A percentile compares a stretch with the other conserved stretches of the same genome.
Conservation (phyloP, 2,797 vertebrate species). For the Aulostomus chinensis region DNA sequence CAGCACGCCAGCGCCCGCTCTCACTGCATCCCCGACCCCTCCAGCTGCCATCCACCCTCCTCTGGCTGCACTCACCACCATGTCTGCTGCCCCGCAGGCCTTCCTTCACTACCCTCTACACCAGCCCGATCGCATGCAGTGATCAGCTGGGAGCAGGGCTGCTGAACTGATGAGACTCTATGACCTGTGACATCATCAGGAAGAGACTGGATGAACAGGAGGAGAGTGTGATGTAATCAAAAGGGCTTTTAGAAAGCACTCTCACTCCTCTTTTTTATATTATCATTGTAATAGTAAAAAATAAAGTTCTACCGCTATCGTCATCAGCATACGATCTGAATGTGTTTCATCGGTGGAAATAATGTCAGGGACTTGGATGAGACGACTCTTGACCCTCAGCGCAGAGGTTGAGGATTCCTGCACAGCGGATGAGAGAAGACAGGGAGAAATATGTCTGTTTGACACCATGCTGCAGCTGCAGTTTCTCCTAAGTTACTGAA, state of each 20-base stretch:
- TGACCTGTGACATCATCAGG: constrained; percentile 63
- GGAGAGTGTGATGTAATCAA: constrained; percentile 55
- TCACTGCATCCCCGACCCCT: constrained; percentile 59
- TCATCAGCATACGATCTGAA: constrained; percentile 58
- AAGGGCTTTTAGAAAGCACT: constrained; percentile 69
- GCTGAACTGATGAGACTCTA: constrained; percentile 25
- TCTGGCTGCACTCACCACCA: constrained; percentile 54
- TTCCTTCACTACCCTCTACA: constrained; percentile 88
- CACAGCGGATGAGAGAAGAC: constrained; percentile 19
- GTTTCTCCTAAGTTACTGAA: constrained; percentile 46
- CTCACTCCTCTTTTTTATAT: constrained; percentile 39
- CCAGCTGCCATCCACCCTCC: constrained; percentile 56
- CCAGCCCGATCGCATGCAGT: constrained; percentile 91
- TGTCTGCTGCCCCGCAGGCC: constrained; percentile 70
- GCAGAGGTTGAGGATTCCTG: constrained; percentile 11
- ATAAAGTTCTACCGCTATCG: constrained; percentile 39
- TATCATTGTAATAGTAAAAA: constrained; percentile 42
- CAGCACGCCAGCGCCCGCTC: constrained; percentile 45
- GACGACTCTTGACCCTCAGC: neutral
- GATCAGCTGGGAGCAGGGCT: constrained; percentile 35
- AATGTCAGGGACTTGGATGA: constrained; percentile 6
- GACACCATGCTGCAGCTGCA: constrained; percentile 47
- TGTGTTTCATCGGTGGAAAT: constrained; percentile 46
- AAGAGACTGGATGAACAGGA: constrained; percentile 46
- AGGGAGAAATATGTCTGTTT: constrained; percentile 26